phyloP scores from a whole-genome alignment of 2,797 vertebrate species.

The Xyrichtys novacula region DNA sequence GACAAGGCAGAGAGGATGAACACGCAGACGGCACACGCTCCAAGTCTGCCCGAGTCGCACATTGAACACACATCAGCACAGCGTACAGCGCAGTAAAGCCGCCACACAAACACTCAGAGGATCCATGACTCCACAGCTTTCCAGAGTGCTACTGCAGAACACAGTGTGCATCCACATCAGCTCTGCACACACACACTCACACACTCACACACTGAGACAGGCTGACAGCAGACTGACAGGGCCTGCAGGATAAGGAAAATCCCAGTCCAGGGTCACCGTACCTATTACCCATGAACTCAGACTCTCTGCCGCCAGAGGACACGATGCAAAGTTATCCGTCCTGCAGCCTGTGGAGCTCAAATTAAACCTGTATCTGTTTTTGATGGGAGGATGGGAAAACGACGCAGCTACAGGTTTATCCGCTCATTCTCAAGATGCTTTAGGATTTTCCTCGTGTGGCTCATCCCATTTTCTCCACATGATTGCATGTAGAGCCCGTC shows the following conservation, averaged over 20 bases:
- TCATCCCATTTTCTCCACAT: no score
- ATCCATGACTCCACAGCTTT: not conserved
- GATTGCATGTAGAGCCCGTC: no score
- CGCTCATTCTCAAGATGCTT: not conserved
- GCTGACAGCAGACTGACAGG: constrained; percentile 35
- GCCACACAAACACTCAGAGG: constrained; percentile 7
- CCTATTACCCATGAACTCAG: constrained; percentile 11
- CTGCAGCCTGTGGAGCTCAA: not conserved
- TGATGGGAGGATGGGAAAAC: not conserved
- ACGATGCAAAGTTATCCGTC: not conserved
- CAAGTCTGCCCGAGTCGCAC: constrained; percentile 23
- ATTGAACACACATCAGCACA: constrained; percentile 3
- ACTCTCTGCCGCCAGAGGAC: not conserved
- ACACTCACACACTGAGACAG: constrained; percentile 3
- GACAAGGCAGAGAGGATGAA: constrained; percentile 46
- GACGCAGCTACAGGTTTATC: not conserved
- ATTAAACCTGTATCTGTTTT: not conserved
- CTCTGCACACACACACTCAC: not conserved
- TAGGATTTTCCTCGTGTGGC: not conserved
- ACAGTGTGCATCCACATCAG: constrained; percentile 12
- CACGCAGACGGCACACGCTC: not conserved
- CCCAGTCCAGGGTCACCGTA: constrained; percentile 12
- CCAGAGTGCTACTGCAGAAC: constrained; percentile 2
- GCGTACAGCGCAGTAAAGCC: constrained; percentile 21
- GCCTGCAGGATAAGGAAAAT: constrained; percentile 39